Evolutionary conservation across 2,797 vertebrate genomes (phyloP).

Genomic region (Epinephelus awoara): DNA sequence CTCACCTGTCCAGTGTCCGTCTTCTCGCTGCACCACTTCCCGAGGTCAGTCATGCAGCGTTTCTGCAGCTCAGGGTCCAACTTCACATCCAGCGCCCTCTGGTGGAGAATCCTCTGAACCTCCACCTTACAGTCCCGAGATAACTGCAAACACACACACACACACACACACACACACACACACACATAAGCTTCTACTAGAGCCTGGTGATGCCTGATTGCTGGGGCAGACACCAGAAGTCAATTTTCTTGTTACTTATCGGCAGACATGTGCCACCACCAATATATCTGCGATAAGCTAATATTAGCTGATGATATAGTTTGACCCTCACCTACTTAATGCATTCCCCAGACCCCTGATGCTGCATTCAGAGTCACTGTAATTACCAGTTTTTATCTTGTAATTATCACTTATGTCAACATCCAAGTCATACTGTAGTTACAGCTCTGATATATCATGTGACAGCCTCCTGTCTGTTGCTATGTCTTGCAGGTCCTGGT

Average conservation of each 20-base stretch:
- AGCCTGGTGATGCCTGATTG: background rate
- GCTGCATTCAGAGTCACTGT: background rate
- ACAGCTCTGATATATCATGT: background rate
- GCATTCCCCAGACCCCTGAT: background rate
- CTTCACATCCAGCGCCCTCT: slow-evolving; percentile 96
- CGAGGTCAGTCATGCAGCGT: slow-evolving; percentile 94
- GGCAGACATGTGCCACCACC: background rate
- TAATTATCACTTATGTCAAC: background rate
- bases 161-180: background rate
- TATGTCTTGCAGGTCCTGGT: no score
- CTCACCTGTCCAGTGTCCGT: slow-evolving; percentile 91
- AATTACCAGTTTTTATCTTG: background rate
- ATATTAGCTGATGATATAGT: background rate
- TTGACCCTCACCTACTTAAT: background rate
- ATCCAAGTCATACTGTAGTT: background rate
- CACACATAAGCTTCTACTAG: background rate
- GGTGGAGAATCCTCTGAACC: slow-evolving; percentile 95
- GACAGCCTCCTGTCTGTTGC: no score
- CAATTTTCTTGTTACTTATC: background rate
- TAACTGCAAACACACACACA: slow-evolving; percentile 80
- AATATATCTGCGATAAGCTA: background rate
- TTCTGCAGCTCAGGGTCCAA: slow-evolving; percentile 94
- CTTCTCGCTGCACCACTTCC: slow-evolving; percentile 98
- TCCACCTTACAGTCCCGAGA: slow-evolving; percentile 96
- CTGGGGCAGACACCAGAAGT: background rate